These are phyloP conservation scores for Amyelois transitella DNA, from an alignment of 1,140 invertebrate species.

Conservation along the genomic window DNA sequence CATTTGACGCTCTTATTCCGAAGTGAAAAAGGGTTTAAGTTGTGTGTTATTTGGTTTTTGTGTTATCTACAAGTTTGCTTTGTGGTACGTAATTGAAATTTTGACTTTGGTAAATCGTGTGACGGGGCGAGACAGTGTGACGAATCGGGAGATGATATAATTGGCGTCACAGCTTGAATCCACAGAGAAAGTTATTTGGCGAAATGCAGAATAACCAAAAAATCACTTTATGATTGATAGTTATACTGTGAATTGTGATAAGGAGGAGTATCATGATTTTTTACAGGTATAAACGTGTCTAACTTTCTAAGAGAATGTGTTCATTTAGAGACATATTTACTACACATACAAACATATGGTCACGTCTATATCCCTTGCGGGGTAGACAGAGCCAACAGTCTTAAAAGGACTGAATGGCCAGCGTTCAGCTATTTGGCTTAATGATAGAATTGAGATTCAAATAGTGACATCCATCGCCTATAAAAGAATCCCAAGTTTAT, in stretches of 20 bases:
- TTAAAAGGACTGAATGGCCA: too few relatives aligned
- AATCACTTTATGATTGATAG: background rate
- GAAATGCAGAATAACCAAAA: constrained; percentile 8
- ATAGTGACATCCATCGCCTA: too few relatives aligned
- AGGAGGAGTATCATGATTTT: too few relatives aligned
- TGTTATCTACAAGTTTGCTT: background rate
- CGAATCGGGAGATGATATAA: constrained; percentile 43
- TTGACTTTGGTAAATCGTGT: constrained; percentile 64
- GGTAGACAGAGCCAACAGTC: too few relatives aligned
- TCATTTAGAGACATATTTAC: too few relatives aligned
- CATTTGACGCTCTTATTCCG: background rate
- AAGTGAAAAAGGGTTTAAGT: background rate
- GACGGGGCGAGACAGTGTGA: constrained; percentile 50
- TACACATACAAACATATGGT: too few relatives aligned
- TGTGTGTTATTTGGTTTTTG: background rate
- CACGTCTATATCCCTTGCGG: too few relatives aligned
- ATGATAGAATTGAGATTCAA: too few relatives aligned
- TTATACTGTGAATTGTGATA: constrained; percentile 11
- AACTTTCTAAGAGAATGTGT: too few relatives aligned
- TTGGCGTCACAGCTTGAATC: constrained; percentile 32
- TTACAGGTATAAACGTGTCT: too few relatives aligned
- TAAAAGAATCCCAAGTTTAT: too few relatives aligned
- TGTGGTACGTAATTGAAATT: constrained; percentile 58
- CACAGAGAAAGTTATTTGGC: constrained; percentile 18
- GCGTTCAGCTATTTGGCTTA: too few relatives aligned